Evolutionary conservation across 2,113 vertebrate genomes (phyloP).

Genomic region (Oceanodroma tethys): DNA sequence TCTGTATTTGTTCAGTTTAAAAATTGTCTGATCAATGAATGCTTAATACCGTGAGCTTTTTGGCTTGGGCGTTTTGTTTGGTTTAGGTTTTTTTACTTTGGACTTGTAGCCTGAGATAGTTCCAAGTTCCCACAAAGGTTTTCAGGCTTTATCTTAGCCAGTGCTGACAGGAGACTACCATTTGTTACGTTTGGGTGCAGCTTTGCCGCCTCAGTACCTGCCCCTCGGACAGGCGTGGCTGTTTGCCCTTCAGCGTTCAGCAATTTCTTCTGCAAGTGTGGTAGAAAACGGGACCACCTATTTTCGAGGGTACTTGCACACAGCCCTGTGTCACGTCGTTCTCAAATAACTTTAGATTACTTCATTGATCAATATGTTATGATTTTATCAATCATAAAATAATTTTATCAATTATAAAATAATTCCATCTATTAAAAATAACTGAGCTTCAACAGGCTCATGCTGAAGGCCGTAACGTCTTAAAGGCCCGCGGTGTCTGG

Average conservation of each 20-base stretch:
- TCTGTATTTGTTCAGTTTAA: neutral
- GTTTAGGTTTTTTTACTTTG: neutral
- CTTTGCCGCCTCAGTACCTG: rapidly evolving
- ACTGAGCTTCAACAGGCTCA: neutral
- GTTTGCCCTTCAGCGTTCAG: no score
- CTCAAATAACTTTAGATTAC: neutral
- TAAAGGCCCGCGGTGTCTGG: neutral
- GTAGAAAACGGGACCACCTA: rapidly evolving
- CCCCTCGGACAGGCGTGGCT: rapidly evolving
- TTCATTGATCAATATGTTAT: rapidly evolving
- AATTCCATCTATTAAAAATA: neutral
- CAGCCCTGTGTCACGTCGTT: rapidly evolving
- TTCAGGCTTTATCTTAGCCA: rapidly evolving
- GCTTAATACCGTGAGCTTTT: neutral
- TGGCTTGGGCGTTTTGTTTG: neutral
- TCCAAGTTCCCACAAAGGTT: rapidly evolving
- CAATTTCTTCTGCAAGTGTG: neutral
- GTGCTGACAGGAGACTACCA: rapidly evolving
- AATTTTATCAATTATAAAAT: neutral
- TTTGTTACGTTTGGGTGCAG: rapidly evolving
- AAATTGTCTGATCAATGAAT: neutral
- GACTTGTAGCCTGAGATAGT: neutral
- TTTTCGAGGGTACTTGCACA: rapidly evolving
- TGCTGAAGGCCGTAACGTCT: rapidly evolving
- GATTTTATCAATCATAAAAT: neutral